These are phyloP conservation scores for Heterotis niloticus DNA, from an alignment of 2,113 vertebrate genomes.

Conservation along the genomic window DNA sequence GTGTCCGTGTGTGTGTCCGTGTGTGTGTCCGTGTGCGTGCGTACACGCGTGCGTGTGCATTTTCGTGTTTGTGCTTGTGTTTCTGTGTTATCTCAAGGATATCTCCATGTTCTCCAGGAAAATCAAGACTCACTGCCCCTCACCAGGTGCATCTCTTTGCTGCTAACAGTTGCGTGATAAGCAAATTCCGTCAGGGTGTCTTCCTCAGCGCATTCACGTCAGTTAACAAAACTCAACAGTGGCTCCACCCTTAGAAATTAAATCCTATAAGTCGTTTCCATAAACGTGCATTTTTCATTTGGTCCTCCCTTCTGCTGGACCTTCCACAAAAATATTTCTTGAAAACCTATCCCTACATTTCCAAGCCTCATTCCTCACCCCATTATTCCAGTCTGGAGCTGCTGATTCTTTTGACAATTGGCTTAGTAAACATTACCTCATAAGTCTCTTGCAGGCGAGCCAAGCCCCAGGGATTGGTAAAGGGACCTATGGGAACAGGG, in stretches of 20 bases:
- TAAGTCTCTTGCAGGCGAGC: slow-evolving; percentile 42
- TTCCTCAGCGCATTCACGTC: neutral
- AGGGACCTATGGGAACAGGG: slow-evolving; percentile 74
- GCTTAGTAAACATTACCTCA: slow-evolving; percentile 69
- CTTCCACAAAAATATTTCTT: neutral
- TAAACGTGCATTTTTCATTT: neutral
- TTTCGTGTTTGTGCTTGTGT: neutral
- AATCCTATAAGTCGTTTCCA: neutral
- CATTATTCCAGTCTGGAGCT: slow-evolving; percentile 28
- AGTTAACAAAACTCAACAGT: neutral
- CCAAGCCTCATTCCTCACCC: too few species aligned
- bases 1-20: neutral
- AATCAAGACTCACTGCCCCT: neutral
- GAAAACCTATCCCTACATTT: neutral
- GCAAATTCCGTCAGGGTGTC: neutral
- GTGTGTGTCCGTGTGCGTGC: neutral
- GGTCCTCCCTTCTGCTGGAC: neutral
- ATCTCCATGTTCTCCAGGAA: neutral
- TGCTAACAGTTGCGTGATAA: neutral
- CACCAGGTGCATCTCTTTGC: neutral
- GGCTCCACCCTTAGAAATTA: neutral
- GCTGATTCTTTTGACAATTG: slow-evolving; percentile 25
- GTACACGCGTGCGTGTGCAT: too few species aligned
- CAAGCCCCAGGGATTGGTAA: slow-evolving; percentile 43
- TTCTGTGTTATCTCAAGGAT: neutral